Evolutionary conservation across 2,888 invertebrate genomes (phyloP).

Genomic region (Smittia aterrima): DNA sequence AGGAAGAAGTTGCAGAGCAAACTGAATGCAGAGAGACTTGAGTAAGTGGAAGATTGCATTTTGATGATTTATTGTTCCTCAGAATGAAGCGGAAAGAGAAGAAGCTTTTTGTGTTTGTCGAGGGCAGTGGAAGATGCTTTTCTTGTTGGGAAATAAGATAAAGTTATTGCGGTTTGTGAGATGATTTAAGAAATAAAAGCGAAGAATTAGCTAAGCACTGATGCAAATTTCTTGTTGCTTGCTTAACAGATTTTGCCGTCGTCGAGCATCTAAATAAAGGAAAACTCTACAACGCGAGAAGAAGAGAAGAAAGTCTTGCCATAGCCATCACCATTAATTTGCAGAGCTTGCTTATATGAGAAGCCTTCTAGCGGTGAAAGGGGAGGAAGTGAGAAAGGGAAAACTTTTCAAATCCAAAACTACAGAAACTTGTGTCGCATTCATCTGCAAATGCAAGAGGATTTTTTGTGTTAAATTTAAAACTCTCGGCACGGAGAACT

Average conservation of each 20-base stretch:
- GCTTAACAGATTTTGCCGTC: background rate
- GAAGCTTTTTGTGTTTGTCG: background rate
- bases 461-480: background rate
- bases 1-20: background rate
- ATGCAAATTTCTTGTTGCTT: constrained; percentile 13
- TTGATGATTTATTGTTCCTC: background rate
- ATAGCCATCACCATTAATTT: constrained; percentile 29
- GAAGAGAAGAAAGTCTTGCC: background rate
- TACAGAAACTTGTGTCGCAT: background rate
- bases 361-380: background rate
- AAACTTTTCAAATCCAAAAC: constrained; percentile 18
- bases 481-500: background rate
- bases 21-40: background rate
- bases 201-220: background rate
- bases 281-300: background rate
- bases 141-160: background rate
- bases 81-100: background rate
- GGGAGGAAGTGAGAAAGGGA: background rate
- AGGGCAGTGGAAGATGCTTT: background rate
- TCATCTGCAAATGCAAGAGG: background rate
- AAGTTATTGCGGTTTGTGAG: background rate
- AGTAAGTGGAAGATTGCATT: background rate
- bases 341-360: background rate
- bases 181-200: background rate
- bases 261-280: too few species aligned